Evolutionary conservation across 2,888 invertebrate species (phyloP), one percentile per base, ranked within the genome.

Genomic region (Caradrina kadenii): DNA sequence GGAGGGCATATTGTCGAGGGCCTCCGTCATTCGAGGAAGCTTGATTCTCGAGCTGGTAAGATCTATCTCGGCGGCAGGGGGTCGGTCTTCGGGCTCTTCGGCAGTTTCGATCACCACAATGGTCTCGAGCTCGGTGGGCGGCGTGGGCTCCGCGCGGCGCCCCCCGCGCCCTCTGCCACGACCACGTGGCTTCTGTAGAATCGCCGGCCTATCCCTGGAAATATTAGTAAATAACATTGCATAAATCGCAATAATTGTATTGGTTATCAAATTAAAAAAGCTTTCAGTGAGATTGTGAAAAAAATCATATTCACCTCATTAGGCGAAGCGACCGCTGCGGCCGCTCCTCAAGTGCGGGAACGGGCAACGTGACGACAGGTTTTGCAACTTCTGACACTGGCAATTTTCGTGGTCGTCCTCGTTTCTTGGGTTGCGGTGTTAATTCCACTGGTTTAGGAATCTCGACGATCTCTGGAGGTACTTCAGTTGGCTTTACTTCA

Each of bases 11-110:
- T 95, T 94, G 75, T 95, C 94, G 5, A 95, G 86, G 3, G 94
- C 95, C 74, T 95, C 96, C 2, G 95, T 95, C 93, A 95, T 93
- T 0, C 95, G 89, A n/a, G 95, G 95, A 58, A 94, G 87, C 76
- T 95, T 95, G 68, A 95, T 92, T 39, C 95, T 87, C n/a, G 94
- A 93, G 76, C 94, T 94, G 2, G 93, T 95, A 1, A 95, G 94
- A 82, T 96, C 96, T 31, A 94, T 91, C 1, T 90, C 88, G 2
- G 84, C 88, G 2, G 84, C 49, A 0, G 71, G 59, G 5, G 55
- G 55, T 53, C 62, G 62, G 0, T 77, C 79, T 15, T 76, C 67
- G 26, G 79, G 74, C 5, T 83, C 70, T 4, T 80, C 80, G 11
- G 70, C 69, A 1, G 72, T 61, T 31, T 85, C 83, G 6, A 83